These are phyloP conservation scores for Emydoidea blandingii DNA, from an alignment of 2,797 vertebrate species.

Conservation along the genomic window DNA sequence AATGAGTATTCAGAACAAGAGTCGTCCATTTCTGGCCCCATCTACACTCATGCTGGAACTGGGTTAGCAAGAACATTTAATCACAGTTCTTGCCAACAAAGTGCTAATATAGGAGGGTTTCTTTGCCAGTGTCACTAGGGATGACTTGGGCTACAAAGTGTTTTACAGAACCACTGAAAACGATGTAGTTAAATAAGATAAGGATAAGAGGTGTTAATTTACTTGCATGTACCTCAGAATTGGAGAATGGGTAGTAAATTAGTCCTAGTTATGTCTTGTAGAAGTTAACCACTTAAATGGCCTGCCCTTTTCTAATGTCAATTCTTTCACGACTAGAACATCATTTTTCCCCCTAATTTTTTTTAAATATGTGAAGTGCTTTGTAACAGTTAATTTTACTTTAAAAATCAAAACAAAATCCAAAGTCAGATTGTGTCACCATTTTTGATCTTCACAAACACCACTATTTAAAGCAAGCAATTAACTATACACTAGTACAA, in stretches of 20 bases:
- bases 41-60: not conserved
- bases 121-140: not conserved
- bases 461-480: not conserved
- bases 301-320: not conserved
- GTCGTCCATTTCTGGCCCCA: not conserved
- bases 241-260: not conserved
- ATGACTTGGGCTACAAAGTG: not conserved
- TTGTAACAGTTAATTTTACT: not conserved
- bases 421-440: not conserved
- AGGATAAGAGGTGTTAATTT: not conserved
- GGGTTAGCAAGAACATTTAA: constrained; percentile 4
- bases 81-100: not conserved
- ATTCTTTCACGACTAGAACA: constrained; percentile 39
- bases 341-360: constrained; percentile 23
- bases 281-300: constrained; percentile 32
- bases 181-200: not conserved
- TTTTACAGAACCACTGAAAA: not conserved
- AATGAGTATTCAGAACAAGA: not conserved
- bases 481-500: not conserved
- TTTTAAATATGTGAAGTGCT: not conserved
- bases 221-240: not conserved
- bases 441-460: constrained; percentile 41
- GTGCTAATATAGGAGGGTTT: not conserved
- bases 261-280: constrained; percentile 28
- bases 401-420: constrained; percentile 7